Evolutionary conservation across 2,888 invertebrate species (phyloP).

Genomic region (Ceramica pisi): DNA sequence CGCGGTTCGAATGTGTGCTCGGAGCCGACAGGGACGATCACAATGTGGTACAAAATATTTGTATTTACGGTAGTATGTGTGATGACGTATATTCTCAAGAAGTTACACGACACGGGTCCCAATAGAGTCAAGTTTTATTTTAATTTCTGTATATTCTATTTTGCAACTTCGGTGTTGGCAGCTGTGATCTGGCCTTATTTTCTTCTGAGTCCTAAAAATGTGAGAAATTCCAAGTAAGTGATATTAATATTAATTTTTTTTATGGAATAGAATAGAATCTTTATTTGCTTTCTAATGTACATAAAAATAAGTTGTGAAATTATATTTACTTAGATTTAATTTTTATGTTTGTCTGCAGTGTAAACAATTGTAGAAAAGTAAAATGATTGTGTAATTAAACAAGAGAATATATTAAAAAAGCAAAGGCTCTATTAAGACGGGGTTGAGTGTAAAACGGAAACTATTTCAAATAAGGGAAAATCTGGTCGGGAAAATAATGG

Average conservation of each 20-base stretch:
- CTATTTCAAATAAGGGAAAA: constrained; percentile 8
- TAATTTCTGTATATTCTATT: constrained; percentile 76
- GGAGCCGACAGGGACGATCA: constrained; percentile 48
- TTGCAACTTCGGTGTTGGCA: constrained; percentile 67
- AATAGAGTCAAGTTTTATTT: constrained; percentile 78
- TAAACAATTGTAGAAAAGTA: background rate
- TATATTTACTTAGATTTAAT: constrained; percentile 2
- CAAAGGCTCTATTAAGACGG: background rate
- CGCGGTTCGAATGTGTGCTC: constrained; percentile 67
- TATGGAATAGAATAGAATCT: too few species aligned
- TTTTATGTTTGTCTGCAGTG: background rate
- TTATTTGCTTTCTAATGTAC: too few species aligned
- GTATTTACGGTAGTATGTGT: constrained; percentile 70
- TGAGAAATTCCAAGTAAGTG: constrained; percentile 86
- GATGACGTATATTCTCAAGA: constrained; percentile 74
- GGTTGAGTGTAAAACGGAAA: background rate
- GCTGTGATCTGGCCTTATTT: constrained; percentile 79
- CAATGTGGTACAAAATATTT: constrained; percentile 79
- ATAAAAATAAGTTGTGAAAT: too few species aligned
- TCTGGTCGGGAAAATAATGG: constrained; percentile 3
- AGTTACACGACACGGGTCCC: constrained; percentile 74
- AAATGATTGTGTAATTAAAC: background rate
- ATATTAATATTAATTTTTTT: constrained; percentile 6
- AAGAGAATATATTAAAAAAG: background rate
- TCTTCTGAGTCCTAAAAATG: constrained; percentile 78